These are phyloP conservation scores for Caenorhabditis sp. DNA, from an alignment of 2,888 invertebrate genomes.

Conservation along the genomic window DNA sequence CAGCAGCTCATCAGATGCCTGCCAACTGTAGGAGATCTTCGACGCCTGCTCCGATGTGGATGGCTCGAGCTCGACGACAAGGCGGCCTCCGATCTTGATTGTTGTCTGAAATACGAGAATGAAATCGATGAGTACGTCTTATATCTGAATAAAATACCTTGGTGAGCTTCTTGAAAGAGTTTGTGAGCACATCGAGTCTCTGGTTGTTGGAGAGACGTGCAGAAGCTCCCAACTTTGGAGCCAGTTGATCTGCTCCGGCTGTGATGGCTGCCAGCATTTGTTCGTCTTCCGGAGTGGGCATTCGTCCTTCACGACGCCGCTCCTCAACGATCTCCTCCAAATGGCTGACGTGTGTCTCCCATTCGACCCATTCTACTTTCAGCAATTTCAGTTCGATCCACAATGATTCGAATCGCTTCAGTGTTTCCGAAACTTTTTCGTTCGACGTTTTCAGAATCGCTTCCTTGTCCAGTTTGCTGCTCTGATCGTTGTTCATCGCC, in stretches of 20 bases:
- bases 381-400: constrained; percentile 52
- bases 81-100: constrained; percentile 59
- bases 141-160: constrained; percentile 44
- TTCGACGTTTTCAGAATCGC: constrained; percentile 51
- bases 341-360: constrained; percentile 59
- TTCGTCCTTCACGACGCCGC: constrained; percentile 23
- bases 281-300: constrained; percentile 47
- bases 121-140: background rate
- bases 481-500: constrained; percentile 37
- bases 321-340: constrained; percentile 62
- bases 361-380: constrained; percentile 64
- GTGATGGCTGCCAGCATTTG: constrained; percentile 52
- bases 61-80: constrained; percentile 69
- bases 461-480: constrained; percentile 62
- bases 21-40: constrained; percentile 50
- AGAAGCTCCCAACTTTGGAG: constrained; percentile 64
- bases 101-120: constrained; percentile 43
- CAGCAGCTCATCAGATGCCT: constrained; percentile 62
- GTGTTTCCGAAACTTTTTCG: constrained; percentile 45
- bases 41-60: constrained; percentile 60
- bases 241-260: constrained; percentile 63
- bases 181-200: constrained; percentile 64
- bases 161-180: constrained; percentile 57
- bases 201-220: constrained; percentile 67
- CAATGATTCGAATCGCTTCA: constrained; percentile 58